These are phyloP conservation scores for Prietella phreatophila DNA, from an alignment of 2,113 vertebrate genomes.

Conservation along the genomic window DNA sequence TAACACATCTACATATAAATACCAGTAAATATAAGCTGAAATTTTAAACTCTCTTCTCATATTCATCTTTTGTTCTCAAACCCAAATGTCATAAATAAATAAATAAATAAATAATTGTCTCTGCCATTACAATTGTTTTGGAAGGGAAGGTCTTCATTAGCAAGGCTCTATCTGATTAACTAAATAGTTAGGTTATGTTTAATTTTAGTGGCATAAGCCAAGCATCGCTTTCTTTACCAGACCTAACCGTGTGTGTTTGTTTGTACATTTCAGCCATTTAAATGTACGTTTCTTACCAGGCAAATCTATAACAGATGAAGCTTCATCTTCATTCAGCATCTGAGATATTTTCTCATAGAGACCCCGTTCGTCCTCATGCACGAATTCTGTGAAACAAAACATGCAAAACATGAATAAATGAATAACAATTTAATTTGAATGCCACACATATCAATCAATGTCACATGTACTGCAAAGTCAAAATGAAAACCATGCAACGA, in stretches of 20 bases:
- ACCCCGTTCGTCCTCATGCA: slow-evolving; percentile 67
- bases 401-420: slow-evolving; percentile 47
- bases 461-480: slow-evolving; percentile 27
- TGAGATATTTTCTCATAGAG: slow-evolving; percentile 71
- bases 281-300: slow-evolving; percentile 70
- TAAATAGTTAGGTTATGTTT: slow-evolving; percentile 15
- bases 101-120: too few species aligned
- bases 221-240: background rate
- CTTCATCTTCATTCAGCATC: slow-evolving; percentile 72
- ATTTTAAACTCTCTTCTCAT: too few species aligned
- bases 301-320: slow-evolving; percentile 61
- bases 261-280: background rate
- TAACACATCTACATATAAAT: too few species aligned
- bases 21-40: too few species aligned
- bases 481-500: slow-evolving; percentile 23
- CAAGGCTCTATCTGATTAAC: slow-evolving; percentile 3
- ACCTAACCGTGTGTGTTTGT: background rate
- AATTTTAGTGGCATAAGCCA: background rate
- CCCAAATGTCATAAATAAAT: too few species aligned
- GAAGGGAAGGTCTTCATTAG: slow-evolving; percentile 7
- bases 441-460: slow-evolving; percentile 28
- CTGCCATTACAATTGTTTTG: too few species aligned
- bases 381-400: slow-evolving; percentile 66
- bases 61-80: too few species aligned
- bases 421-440: slow-evolving; percentile 17